phyloP scores from a whole-genome alignment of 2,113 vertebrate genomes.

The Dicentrarchus labrax region DNA sequence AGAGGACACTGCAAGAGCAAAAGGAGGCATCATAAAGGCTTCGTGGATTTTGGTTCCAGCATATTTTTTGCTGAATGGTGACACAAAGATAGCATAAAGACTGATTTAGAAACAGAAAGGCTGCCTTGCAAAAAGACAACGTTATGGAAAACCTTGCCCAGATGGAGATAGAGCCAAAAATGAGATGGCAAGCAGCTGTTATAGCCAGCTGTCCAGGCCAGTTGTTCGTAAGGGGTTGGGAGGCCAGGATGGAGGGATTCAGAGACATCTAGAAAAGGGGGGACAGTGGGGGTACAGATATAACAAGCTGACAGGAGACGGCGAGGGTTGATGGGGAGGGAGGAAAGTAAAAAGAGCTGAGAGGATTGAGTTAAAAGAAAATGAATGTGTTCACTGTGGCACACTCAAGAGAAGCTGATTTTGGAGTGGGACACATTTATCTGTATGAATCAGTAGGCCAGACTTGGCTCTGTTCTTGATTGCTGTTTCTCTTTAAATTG shows the following conservation, averaged over 20 bases:
- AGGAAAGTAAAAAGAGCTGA: constrained; percentile 66
- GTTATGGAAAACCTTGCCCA: constrained; percentile 34
- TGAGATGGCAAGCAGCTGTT: constrained; percentile 70
- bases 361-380: background rate
- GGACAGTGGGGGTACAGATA: constrained; percentile 1
- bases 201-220: constrained; percentile 65
- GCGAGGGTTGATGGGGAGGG: constrained; percentile 38
- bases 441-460: constrained; percentile 6
- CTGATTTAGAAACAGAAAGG: constrained; percentile 49
- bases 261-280: constrained; percentile 72
- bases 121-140: constrained; percentile 14
- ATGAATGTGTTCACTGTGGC: background rate
- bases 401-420: background rate
- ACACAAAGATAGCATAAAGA: constrained; percentile 33
- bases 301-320: constrained; percentile 65
- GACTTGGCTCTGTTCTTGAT: constrained; percentile 3
- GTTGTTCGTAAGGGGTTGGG: constrained; percentile 59
- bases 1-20: background rate
- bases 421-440: constrained; percentile 2
- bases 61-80: background rate
- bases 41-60: background rate
- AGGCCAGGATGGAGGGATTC: constrained; percentile 61
- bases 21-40: background rate
- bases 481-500: constrained; percentile 6
- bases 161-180: constrained; percentile 47